These are phyloP conservation scores for Andrena dorsata DNA, from an alignment of 2,888 invertebrate genomes.

Conservation along the genomic window DNA sequence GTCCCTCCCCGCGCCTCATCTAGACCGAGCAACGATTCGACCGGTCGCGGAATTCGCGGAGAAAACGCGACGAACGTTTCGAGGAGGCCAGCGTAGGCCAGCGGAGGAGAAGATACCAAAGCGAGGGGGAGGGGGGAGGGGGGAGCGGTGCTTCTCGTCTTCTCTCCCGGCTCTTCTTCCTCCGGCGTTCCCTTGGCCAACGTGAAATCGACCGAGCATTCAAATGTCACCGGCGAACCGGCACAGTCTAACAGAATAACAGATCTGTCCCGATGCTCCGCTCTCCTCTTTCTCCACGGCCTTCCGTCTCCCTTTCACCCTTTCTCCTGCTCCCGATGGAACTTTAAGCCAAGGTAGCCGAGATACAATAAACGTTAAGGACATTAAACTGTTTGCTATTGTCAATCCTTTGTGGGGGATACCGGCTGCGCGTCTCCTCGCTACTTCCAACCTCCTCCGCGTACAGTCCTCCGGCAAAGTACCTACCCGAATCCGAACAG, in stretches of 20 bases:
- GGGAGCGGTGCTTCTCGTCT: constrained; percentile 35
- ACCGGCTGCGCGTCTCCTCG: constrained; percentile 46
- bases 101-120: constrained; percentile 12
- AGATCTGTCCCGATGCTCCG: constrained; percentile 79
- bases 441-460: not conserved
- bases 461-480: constrained; percentile 52
- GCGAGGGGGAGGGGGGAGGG: constrained; percentile 10
- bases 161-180: constrained; percentile 43
- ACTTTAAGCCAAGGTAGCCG: constrained; percentile 78
- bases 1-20: constrained; percentile 19
- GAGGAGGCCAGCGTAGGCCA: not conserved
- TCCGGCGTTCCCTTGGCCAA: constrained; percentile 44
- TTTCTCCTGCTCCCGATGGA: constrained; percentile 51
- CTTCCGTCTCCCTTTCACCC: constrained; percentile 50
- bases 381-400: constrained; percentile 84
- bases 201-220: constrained; percentile 79
- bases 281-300: constrained; percentile 50
- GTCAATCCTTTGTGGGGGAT: constrained; percentile 80
- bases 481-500: not conserved
- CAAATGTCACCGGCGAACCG: constrained; percentile 82
- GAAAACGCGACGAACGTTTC: constrained; percentile 25
- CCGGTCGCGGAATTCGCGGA: constrained; percentile 25
- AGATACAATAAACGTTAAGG: constrained; percentile 83
- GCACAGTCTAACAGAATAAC: constrained; percentile 81
- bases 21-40: constrained; percentile 9